Percentiles rank a stretch among this genome's conserved stretches.
Evolutionary conservation across 2,888 invertebrate genomes (phyloP).

Genomic region (Ypsolopha sequella): DNA sequence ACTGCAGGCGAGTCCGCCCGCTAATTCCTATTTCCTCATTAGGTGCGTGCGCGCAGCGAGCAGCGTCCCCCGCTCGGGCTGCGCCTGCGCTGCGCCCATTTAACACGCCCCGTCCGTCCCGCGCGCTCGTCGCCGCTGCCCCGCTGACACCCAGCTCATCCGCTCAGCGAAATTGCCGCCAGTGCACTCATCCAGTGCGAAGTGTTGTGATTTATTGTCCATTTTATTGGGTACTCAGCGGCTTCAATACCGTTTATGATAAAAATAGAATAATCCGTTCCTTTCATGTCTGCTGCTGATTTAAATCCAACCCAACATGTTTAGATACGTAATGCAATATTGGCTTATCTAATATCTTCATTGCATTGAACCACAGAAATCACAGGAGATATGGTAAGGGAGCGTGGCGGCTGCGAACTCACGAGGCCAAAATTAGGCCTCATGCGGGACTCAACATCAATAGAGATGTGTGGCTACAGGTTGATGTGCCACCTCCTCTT

Average conservation of each 20-base stretch:
- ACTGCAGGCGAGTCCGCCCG: slow-evolving; percentile 46
- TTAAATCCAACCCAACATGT: no score
- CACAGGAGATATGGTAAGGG: no score
- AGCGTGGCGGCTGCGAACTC: no score
- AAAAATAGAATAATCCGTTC: slow-evolving; percentile 35
- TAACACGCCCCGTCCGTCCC: slow-evolving; percentile 24
- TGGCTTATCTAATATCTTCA: no score
- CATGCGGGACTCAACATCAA: no score
- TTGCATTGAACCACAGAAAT: no score
- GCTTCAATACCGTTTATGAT: slow-evolving; percentile 19
- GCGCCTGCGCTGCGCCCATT: slow-evolving; percentile 36
- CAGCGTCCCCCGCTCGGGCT: slow-evolving; percentile 28
- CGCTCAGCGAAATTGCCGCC: slow-evolving; percentile 42
- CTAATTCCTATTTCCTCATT: slow-evolving; percentile 71
- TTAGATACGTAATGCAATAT: no score
- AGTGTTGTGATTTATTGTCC: slow-evolving; percentile 63
- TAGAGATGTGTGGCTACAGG: no score
- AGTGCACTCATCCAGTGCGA: slow-evolving; percentile 43
- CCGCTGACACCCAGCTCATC: slow-evolving; percentile 22
- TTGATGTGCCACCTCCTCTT: no score
- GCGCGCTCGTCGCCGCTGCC: slow-evolving; percentile 21
- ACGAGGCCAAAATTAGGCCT: no score
- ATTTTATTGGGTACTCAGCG: slow-evolving; percentile 52
- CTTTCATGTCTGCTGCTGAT: background rate
- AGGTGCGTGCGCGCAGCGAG: slow-evolving; percentile 20